Evolutionary conservation across 1,140 invertebrate species (phyloP), one percentile per base, ranked within the genome.

Genomic region (Hycleus phaleratus): DNA sequence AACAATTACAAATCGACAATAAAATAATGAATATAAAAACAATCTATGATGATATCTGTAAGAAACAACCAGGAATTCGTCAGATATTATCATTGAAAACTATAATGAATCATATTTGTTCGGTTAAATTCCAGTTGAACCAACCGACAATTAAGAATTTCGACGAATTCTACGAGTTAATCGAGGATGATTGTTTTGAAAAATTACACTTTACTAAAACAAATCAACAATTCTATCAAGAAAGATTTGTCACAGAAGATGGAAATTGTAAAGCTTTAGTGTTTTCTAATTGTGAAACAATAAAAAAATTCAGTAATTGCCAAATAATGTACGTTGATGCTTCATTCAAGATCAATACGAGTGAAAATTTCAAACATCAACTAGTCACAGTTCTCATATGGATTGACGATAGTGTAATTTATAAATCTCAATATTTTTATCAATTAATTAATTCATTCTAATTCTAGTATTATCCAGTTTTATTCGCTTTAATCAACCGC

Each of bases 291-390:
- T 43, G 44, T 10, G 63, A 72, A n/a, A 56, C 62, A 18, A 59
- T 68, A 10, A 39, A 63, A 32, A 10, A 61, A 48, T 48, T 68
- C 6, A 65, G 63, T 9, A 32, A 63, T 8, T 64, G 64, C 60
- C 65, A 63, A 51, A 26, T 69, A 45, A 69, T 72, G 66, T 70
- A 68, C 46, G 64, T 72, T 1, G 70, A 72, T 48, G 62, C 68
- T 3, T 67, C 64, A 9, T 72, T 69, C 56, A 55, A 61, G 26
- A 68, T 72, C 32, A 65, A 70, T 4, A 56, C 68, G 0, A 25
- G 38, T n/a, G 64, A 65, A 54, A n/a, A 61, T 45, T 70, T 70
- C 49, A 57, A 49, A 7, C 67, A 64, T 59, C 63, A 70, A 26
- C 47, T 72, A 5, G 53, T 72, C 10, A 68, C 70, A 26, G 66